phyloP scores from a whole-genome alignment of 2,888 invertebrate genomes.

The Eupithecia tripunctaria region DNA sequence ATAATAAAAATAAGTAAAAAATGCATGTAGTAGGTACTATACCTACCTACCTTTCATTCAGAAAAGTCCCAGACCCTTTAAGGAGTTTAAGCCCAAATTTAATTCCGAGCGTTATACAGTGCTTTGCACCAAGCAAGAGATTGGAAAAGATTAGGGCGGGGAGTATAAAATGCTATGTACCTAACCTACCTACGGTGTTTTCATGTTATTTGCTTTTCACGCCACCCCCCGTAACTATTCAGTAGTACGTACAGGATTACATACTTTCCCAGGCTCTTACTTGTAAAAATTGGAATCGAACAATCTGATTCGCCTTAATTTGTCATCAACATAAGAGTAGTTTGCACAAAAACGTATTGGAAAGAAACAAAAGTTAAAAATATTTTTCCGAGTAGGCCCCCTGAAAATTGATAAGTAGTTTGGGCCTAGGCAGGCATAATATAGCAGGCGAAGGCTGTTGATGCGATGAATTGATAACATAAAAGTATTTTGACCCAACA shows the following conservation, averaged over 20 bases:
- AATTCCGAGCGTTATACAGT: neutral
- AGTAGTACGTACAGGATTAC: neutral
- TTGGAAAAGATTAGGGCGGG: neutral
- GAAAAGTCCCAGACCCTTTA: neutral
- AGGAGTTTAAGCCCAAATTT: neutral
- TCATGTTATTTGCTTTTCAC: neutral
- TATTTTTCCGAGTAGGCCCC: no score
- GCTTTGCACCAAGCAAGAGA: neutral
- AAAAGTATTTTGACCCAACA: neutral
- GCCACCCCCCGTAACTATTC: neutral
- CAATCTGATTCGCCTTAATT: neutral
- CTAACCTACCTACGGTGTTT: no score
- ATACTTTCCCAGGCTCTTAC: neutral
- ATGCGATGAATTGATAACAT: neutral
- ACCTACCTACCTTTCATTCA: neutral
- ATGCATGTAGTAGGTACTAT: neutral
- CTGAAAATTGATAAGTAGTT: neutral
- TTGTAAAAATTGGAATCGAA: neutral
- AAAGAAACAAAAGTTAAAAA: no score
- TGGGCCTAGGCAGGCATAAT: neutral
- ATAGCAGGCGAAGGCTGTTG: neutral
- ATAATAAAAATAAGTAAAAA: neutral
- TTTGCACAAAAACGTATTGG: no score
- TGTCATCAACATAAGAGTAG: neutral
- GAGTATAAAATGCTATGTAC: neutral